Conservation (phyloP, 2,797 vertebrate species). For the Poliocrania exsul region DNA sequence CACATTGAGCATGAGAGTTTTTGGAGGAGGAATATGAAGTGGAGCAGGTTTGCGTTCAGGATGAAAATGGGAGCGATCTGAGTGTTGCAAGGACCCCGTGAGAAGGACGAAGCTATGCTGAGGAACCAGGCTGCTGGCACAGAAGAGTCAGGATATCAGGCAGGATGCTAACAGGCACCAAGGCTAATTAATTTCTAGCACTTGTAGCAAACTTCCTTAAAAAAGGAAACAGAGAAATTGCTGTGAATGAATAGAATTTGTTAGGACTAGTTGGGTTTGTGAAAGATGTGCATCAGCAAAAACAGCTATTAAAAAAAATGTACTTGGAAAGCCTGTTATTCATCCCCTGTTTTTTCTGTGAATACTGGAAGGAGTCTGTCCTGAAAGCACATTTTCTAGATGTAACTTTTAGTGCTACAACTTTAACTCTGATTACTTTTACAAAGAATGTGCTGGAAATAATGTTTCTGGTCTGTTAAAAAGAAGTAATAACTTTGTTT, state of each 20-base stretch:
- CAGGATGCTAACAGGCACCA: not conserved
- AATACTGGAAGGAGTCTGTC: not conserved
- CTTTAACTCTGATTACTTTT: not conserved
- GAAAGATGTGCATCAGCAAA: not conserved
- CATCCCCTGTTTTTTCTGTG: not conserved
- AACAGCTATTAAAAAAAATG: not conserved
- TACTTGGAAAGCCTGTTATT: conserved; percentile 16
- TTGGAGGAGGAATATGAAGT: conserved; percentile 29
- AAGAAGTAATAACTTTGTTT: not conserved
- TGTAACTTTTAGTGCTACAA: not conserved
- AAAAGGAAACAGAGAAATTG: not conserved
- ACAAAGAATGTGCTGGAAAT: not conserved
- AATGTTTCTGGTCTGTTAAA: not conserved
- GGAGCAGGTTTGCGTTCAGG: not conserved
- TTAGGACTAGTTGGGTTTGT: not conserved
- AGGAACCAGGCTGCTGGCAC: not conserved
- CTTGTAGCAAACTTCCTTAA: not conserved
- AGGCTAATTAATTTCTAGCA: not conserved
- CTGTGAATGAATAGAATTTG: not conserved
- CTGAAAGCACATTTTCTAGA: conserved; percentile 3
- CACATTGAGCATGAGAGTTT: not conserved
- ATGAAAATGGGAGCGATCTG: not conserved
- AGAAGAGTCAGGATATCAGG: not conserved
- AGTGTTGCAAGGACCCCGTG: not conserved
- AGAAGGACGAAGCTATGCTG: not conserved